These are phyloP conservation scores for Formicarius rufipectus DNA, from an alignment of 2,113 vertebrate species.

Conservation along the genomic window DNA sequence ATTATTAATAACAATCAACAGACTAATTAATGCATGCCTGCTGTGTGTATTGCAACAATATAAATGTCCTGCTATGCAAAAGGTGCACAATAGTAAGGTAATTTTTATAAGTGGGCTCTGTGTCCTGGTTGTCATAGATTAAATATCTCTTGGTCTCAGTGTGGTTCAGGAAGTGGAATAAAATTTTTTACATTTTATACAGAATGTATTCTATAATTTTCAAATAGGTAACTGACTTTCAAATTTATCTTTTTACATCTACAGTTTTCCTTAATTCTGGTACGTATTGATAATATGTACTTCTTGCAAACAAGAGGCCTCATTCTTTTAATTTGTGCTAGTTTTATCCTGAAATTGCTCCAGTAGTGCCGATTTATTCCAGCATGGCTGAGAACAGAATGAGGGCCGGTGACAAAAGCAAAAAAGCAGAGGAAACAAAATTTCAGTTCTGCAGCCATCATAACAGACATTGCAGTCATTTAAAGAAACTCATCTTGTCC, in stretches of 20 bases:
- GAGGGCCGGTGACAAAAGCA: neutral
- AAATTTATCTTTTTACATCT: neutral
- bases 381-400: neutral
- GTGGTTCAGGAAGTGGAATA: neutral
- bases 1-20: slow-evolving; percentile 16
- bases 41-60: slow-evolving; percentile 17
- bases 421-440: neutral
- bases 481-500: neutral
- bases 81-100: neutral
- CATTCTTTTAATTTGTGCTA: neutral
- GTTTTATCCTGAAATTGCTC: neutral
- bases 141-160: neutral
- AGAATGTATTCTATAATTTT: neutral
- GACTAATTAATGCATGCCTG: slow-evolving; percentile 13
- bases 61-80: neutral
- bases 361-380: neutral
- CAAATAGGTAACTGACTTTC: neutral
- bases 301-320: neutral
- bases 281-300: neutral
- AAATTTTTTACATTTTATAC: neutral
- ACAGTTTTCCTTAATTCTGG: neutral
- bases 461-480: neutral
- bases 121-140: neutral
- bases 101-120: neutral
- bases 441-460: neutral